Evolutionary conservation across 2,888 invertebrate species (phyloP).

Genomic region (Lepidochitona cinerea): DNA sequence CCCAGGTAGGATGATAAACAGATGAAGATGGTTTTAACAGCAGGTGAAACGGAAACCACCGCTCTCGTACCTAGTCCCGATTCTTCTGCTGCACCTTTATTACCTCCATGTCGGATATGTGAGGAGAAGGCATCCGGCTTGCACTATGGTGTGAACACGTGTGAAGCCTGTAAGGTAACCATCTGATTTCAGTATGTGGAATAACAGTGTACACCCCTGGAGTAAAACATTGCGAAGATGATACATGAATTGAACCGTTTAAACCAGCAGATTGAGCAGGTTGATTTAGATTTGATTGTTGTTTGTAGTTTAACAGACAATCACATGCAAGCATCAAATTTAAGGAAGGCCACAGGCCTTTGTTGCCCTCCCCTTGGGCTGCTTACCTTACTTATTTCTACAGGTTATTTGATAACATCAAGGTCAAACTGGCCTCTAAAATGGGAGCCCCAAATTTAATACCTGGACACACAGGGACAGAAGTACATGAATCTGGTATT

Average conservation of each 20-base stretch:
- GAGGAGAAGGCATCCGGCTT: constrained; percentile 44
- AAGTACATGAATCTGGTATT: no score
- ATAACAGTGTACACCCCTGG: background rate
- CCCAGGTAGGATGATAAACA: no score
- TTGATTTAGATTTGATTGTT: background rate
- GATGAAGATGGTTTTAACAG: background rate
- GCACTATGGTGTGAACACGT: constrained; percentile 46
- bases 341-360: no score
- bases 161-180: constrained; percentile 43
- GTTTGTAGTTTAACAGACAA: no score
- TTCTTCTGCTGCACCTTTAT: background rate
- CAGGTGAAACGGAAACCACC: background rate
- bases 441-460: no score
- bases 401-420: no score
- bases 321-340: no score
- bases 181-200: background rate
- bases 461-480: no score
- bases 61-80: background rate
- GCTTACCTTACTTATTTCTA: no score
- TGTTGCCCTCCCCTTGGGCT: no score
- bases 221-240: background rate
- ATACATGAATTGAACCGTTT: background rate
- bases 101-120: constrained; percentile 44
- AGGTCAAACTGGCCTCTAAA: no score
- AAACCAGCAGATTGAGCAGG: background rate